Conservation (phyloP, 1,140 invertebrate genomes). For the Drosophila tsacasi region DNA sequence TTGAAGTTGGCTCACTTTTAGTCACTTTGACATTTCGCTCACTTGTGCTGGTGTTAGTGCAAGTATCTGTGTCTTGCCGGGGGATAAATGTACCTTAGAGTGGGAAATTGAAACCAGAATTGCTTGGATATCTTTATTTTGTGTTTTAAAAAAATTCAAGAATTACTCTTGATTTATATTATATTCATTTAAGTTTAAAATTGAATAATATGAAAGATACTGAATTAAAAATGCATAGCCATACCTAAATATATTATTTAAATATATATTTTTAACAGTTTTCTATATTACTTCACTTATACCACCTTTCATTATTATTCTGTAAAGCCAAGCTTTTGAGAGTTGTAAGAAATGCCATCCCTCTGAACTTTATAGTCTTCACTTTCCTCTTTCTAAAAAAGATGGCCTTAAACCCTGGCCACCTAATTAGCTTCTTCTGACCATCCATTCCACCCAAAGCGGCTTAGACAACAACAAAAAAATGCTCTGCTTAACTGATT, state of each 20-base stretch:
- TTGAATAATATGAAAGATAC: neutral
- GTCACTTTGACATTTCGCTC: conserved; percentile 42
- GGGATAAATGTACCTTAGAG: neutral
- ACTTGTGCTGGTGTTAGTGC: conserved; percentile 5
- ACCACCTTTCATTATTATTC: neutral
- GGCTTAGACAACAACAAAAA: conserved; percentile 25
- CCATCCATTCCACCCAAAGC: conserved; percentile 13
- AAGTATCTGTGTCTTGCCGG: conserved; percentile 7
- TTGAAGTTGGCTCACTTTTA: conserved; percentile 32
- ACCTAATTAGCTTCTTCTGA: conserved; percentile 34
- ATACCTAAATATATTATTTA: neutral
- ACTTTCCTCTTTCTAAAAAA: conserved; percentile 19
- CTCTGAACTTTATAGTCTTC: neutral
- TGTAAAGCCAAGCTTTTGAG: neutral
- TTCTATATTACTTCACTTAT: neutral
- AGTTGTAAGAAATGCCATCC: neutral
- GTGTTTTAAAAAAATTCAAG: no score
- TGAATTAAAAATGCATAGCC: neutral
- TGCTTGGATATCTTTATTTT: no score
- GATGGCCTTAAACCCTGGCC: conserved; percentile 26
- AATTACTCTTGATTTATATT: no score
- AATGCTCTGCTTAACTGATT: conserved; percentile 40
- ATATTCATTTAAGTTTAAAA: no score
- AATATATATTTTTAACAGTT: neutral
- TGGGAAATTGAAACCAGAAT: neutral